Base-by-base conservation (phyloP, 2,113 vertebrate species). In the Siphamia tubifer region DNA sequence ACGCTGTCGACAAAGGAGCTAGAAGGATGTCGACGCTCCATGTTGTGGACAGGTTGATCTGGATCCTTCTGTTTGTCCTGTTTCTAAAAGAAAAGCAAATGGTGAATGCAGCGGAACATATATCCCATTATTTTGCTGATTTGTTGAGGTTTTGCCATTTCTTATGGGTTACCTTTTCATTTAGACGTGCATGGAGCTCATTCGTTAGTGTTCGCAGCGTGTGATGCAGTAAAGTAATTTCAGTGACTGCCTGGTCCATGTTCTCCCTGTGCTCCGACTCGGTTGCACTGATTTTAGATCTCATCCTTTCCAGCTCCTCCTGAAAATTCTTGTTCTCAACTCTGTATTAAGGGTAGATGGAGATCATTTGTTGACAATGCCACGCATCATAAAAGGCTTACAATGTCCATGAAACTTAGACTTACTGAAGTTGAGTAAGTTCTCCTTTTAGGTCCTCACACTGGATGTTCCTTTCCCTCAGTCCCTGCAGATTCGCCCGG, bases 361-460 rank as follows among this genome's bases (percentile, higher is more conserved):
- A 21, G 5, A 10, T 5, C 51, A 19, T 15, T 23, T 51, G 67
- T 31, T 20, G 3, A 25, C 4, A 9, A 48, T 1, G 10, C 24
- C 4, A 39, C 1, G 32, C 12, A 58, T 8, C 1, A 5, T 12
- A 20, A 24, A 25, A 42, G 8, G 13, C 28, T 9, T 34, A 15
- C 9, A 56, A 48, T 23, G 3, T 10, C 24, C 2, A 11, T 19
- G 11, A n/a, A 12, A 20, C 8, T 3, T 8, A 1, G 13, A 68
- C 82, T 92, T 89, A 98, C 97, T 90, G 82, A 25, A 98, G 89
- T 24, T 34, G 62, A 57, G 81, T 64, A 31, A 94, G 76, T 6
- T 89, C 88, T 17, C 79, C 87, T 79, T 84, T 94, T 12, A 96
- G 92, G 71, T 94, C 93, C 72, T 98, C 88, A 8, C 92, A 94